These are phyloP conservation scores for Streptopelia turtur DNA, from an alignment of 2,797 vertebrate species.

Conservation along the genomic window DNA sequence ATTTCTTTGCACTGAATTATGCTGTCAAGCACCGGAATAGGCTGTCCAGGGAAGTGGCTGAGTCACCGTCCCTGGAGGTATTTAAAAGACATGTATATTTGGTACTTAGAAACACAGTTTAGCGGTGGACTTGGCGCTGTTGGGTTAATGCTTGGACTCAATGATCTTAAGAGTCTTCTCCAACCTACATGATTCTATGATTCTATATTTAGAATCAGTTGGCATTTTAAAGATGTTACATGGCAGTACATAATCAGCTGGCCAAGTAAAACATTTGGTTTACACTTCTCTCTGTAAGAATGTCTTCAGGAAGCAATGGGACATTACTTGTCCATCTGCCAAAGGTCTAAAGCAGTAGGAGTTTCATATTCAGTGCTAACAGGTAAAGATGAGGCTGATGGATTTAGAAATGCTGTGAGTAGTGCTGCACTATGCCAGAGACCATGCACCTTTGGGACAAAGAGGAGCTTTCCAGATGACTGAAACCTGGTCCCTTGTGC, in stretches of 20 bases:
- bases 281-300: neutral
- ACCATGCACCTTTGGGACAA: neutral
- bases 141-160: accelerated
- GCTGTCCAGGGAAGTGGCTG: neutral
- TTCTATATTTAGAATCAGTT: neutral
- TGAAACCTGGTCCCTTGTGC: neutral
- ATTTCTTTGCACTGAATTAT: neutral
- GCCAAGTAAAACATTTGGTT: neutral
- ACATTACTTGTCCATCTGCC: neutral
- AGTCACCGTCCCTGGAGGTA: too few relatives aligned
- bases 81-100: neutral
- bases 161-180: neutral
- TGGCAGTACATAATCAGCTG: neutral
- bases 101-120: neutral
- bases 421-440: neutral
- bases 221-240: neutral
- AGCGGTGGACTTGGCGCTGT: neutral
- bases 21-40: neutral
- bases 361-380: neutral
- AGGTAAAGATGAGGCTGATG: neutral
- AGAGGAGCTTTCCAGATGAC: neutral
- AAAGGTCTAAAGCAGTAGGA: neutral
- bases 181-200: neutral
- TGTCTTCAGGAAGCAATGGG: neutral
- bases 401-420: neutral